Evolutionary conservation across 2,888 invertebrate genomes (phyloP).

Genomic region (Encarsia formosa): DNA sequence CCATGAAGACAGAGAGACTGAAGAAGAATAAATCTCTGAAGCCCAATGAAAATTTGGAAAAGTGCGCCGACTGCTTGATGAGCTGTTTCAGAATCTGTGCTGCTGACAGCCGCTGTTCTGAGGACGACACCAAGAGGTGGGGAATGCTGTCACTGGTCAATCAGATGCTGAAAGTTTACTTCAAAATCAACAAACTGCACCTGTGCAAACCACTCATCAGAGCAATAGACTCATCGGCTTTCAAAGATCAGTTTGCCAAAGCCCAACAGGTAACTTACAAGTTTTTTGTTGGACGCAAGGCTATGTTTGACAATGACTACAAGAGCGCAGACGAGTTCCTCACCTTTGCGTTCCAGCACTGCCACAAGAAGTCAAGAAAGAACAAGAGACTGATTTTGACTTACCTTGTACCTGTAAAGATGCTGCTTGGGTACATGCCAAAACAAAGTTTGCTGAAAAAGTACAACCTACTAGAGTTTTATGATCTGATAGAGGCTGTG

Average conservation of each 20-base stretch:
- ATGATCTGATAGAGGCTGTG: slow-evolving; percentile 82
- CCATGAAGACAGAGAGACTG: slow-evolving; percentile 71
- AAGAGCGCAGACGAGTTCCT: slow-evolving; percentile 85
- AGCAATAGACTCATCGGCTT: slow-evolving; percentile 89
- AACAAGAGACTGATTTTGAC: slow-evolving; percentile 92
- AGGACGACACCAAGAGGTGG: slow-evolving; percentile 88
- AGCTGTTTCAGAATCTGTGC: slow-evolving; percentile 93
- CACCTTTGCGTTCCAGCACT: slow-evolving; percentile 88
- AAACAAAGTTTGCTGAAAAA: slow-evolving; percentile 73
- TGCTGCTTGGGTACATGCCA: slow-evolving; percentile 96
- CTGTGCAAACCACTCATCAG: slow-evolving; percentile 91
- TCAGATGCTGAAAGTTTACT: slow-evolving; percentile 96
- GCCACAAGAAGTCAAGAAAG: slow-evolving; percentile 72
- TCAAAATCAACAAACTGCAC: slow-evolving; percentile 85
- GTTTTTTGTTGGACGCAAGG: slow-evolving; percentile 94
- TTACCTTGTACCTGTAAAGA: slow-evolving; percentile 94
- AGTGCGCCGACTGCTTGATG: slow-evolving; percentile 89
- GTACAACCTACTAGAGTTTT: slow-evolving; percentile 87
- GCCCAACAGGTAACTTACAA: slow-evolving; percentile 95
- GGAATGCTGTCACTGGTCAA: slow-evolving; percentile 96
- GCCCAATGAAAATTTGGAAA: slow-evolving; percentile 76
- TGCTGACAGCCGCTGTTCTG: slow-evolving; percentile 85
- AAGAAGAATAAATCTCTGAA: slow-evolving; percentile 52
- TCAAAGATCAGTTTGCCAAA: slow-evolving; percentile 84
- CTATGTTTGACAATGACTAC: slow-evolving; percentile 98